Evolutionary conservation across 2,888 invertebrate genomes (phyloP), one percentile per base, ranked within the genome.

Genomic region (Pristionchus mayeri): DNA sequence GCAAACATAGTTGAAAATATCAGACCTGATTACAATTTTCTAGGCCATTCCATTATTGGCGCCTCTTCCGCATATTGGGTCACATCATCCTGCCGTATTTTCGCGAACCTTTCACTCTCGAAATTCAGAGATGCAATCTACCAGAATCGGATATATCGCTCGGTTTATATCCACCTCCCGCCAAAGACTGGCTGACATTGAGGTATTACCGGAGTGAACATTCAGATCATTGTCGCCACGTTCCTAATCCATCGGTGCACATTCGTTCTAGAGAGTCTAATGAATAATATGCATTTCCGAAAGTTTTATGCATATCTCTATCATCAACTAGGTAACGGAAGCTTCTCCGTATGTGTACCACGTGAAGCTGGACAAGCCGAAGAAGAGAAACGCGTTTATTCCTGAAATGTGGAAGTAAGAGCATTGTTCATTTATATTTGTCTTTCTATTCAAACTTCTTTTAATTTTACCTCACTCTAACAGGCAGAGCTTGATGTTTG

Each of bases 321-420:
- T 16, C 11, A 13, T 27, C 34, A 21, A 16, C 27, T n/a, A 84
- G 84, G 84, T 84, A 6, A n/a, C 71, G 11, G 84, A 84, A 27
- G 84, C 71, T 4, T 27, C 37, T 21, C 84, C 84, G 21, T 84
- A 84, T 37, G 94, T 94, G 9, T 91, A 91, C 34, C 93, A 97
- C 93, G 97, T 99, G 0, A 95, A 97, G 92, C 93, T 98, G 1
- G 97, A 97, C 93, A 95, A 98, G 84, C 97, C 98, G 0, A 95
- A 96, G 24, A 96, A 96, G 93, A 93, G 95, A 0, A 98, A 98
- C 94, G 95, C 98, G 0, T 95, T 98, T 92, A 96, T 95, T 91
- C 93, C 94, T 86, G 93, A 94, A 52, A 95, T 97, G 95, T 98
- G 97, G 96, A 86, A 84, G 88, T 89, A 27, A 63, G 88, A 11